Percentiles rank a stretch among this genome's conserved stretches.
These are phyloP conservation scores for Microplitis manilae DNA, from an alignment of 2,888 invertebrate genomes.

Conservation along the genomic window DNA sequence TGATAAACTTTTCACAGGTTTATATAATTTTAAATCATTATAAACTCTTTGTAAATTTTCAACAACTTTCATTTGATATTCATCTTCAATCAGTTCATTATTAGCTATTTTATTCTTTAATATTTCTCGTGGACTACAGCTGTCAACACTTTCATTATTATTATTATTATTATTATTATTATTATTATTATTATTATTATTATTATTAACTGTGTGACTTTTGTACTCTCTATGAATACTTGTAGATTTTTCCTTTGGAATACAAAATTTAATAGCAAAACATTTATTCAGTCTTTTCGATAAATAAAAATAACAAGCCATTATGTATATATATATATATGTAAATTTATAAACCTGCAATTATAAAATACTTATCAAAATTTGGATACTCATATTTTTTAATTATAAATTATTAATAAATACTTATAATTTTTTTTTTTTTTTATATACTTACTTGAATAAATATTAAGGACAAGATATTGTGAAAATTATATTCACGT, in stretches of 20 bases:
- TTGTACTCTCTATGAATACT: slow-evolving; percentile 24
- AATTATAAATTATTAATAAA: too few relatives aligned
- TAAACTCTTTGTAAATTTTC: slow-evolving; percentile 81
- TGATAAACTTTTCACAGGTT: slow-evolving; percentile 71
- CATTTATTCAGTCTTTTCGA: slow-evolving; percentile 5
- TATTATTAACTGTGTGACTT: not conserved
- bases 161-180: not conserved
- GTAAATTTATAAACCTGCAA: not conserved
- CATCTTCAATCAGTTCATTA: slow-evolving; percentile 79
- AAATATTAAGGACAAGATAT: not conserved
- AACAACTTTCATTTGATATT: slow-evolving; percentile 82
- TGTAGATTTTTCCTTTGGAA: slow-evolving; percentile 24
- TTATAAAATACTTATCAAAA: too few relatives aligned
- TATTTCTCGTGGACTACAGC: slow-evolving; percentile 72
- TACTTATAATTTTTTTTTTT: too few relatives aligned
- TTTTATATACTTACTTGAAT: not conserved
- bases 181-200: slow-evolving; percentile 16
- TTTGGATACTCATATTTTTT: too few relatives aligned
- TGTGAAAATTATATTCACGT: slow-evolving; percentile 10
- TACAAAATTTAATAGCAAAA: slow-evolving; percentile 22
- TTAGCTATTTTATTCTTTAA: slow-evolving; percentile 76
- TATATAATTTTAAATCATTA: slow-evolving; percentile 76
- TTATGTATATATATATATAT: slow-evolving; percentile 18
- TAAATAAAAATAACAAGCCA: slow-evolving; percentile 41
- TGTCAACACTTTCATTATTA: slow-evolving; percentile 9